Base-by-base conservation (phyloP, 2,113 vertebrate species). In the Bufo gargarizans region DNA sequence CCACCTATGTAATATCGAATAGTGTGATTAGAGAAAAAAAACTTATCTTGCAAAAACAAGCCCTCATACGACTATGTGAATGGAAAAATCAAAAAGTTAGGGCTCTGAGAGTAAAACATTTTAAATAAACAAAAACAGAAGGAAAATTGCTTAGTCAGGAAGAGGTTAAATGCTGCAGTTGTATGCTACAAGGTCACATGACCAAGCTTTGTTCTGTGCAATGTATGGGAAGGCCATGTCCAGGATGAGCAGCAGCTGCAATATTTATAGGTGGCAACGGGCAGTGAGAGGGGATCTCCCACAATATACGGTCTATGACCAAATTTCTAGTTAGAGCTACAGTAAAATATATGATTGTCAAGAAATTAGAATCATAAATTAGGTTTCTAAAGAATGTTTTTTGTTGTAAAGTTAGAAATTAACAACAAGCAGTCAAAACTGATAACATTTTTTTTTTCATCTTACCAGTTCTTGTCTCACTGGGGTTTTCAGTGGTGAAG, bases 381-480 rank as follows among this genome's bases (percentile, higher is more conserved):
- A 1, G 33, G 33, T 33, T 33, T 33, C 33, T 33, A 33, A 33
- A 33, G 33, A 33, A 11, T 13, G 14, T 8, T 10, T n/a, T 14
- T 71, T 43, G 13, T 4, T 6, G n/a, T 9, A 45, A 13, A 71
- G 13, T 22, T 53, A 84, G 33, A 3, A 71, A 22, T 16, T 13
- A 43, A 61, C 47, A 71, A 72, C 2, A 10, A n/a, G 1, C 20
- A 55, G 13, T 45, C 6, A 67, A 14, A 84, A 59, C 2, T n/a
- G 1, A 49, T 14, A 22, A 4, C 63, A 59, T n/a, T 19, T 49
- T 43, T 58, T 55, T 19, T 49, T 43, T 58, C 45, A 55, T 55
- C n/a, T 87, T 43, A 87, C 86, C 77, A 49, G 63, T 81, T 2
- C 45, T 0, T 43, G n/a, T n/a, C 17, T 87, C 22, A 56, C 53